Base-by-base conservation (phyloP, 2,888 invertebrate genomes). In the Podotricha telesiphe region DNA sequence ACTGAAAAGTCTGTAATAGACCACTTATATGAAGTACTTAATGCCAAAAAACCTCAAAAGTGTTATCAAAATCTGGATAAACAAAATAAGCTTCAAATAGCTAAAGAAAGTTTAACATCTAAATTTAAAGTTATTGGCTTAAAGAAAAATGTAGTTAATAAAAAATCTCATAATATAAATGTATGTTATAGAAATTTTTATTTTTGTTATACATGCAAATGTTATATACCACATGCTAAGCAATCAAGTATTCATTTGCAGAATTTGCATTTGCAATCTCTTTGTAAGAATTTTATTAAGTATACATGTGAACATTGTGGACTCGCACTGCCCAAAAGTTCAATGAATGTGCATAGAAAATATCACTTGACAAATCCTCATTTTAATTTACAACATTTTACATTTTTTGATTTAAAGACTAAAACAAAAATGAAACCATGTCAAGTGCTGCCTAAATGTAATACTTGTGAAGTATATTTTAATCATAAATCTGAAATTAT, bases 1-100 rank as follows among this genome's bases (percentile, higher is more conserved):
- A 80, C 78, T 48, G 79, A 81, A 63, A 79, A 80, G 73, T 73
- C 74, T 50, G 77, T 90, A 28, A 87, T 89, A 76, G 85, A 89
- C 64, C 90, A 90, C 70, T 79, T 90, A 45, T 90, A 90, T 74
- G 77, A 79, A 63, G 74, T 87, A 67, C 75, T 90, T 28, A 77
- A 84, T 53, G 63, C 77, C 69, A 74, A 73, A 22, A 72, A 66
- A 65, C 37, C 20, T 50, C 10, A 22, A 22, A 13, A 11, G 34
- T 5, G 5, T 34, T 11, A 6, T 50, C 45, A 51, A 61, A 13
- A n/a, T 8, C 7, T 11, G 20, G 7, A 61, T 34, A n/a, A n/a
- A 48, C 37, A 13, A 15, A 7, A 19, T 8, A 50, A 17, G 17
- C 34, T 15, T 50, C 13, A 19, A 19, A 11, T 17, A 34, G 19